These are phyloP conservation scores for Nycticryphes semicollaris DNA, from an alignment of 2,113 vertebrate species.

Conservation along the genomic window DNA sequence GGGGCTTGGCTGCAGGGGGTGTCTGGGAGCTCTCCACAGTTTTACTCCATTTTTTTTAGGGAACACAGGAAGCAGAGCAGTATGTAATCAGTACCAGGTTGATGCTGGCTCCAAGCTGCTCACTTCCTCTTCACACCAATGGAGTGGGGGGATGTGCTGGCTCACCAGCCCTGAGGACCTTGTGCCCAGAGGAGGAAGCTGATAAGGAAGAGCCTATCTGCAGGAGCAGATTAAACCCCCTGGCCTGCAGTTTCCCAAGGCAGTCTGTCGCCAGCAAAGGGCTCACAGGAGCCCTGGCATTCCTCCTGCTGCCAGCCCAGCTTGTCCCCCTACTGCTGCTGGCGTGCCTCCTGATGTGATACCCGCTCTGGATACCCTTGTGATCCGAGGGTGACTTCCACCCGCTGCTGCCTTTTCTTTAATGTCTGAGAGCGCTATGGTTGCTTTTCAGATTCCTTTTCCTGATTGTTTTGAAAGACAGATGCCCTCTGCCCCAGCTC, in stretches of 20 bases:
- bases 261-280: background rate
- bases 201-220: background rate
- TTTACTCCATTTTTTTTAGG: background rate
- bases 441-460: slow-evolving; percentile 13
- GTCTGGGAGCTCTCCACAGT: background rate
- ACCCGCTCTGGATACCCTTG: background rate
- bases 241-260: background rate
- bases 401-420: background rate
- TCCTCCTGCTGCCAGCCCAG: background rate
- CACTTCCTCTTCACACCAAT: background rate
- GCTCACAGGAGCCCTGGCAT: background rate
- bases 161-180: background rate
- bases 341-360: background rate
- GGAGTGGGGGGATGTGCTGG: background rate
- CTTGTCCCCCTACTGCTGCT: background rate
- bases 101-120: background rate
- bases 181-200: background rate
- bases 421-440: background rate
- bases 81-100: rapidly evolving
- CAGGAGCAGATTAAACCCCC: background rate
- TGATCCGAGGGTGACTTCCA: background rate
- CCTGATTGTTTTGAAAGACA: slow-evolving; percentile 5
- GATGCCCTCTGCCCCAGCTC: background rate
- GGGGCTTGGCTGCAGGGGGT: background rate
- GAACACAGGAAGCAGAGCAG: background rate